Evolutionary conservation across 2,113 vertebrate species (phyloP), one percentile per base, ranked within the genome.

Genomic region (Salvelinus sp.): DNA sequence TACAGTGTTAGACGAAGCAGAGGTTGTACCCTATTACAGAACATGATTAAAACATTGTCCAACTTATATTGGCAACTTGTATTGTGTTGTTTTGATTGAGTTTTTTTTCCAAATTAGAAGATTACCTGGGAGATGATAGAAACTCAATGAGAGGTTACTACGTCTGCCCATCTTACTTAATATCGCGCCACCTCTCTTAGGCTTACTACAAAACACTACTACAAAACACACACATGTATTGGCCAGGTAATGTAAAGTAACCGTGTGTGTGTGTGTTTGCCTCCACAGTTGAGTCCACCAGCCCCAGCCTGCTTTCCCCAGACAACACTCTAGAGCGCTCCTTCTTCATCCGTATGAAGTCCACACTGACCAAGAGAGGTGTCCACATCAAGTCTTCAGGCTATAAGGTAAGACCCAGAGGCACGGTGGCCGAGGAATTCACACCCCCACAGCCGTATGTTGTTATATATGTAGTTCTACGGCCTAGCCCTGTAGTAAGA

Each of bases 311-410:
- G 77, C 93, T 98, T 88, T 91, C 94, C 69, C 94, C 95, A 69
- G 97, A 99, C 90, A 96, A 98, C 92, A 86, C 84, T 81, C 92
- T 99, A 87, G 98, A 99, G 79, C 94, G 97, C 23, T 98, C 97
- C 88, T 99, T 99, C 94, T 99, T 99, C 94, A 93, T 96, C 92
- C 93, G 98, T 83, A 99, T 99, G 98, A 99, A 99, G 93, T 99
- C 98, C 30, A 99, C 98, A 9, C 94, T 99, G 91, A 99, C 98
- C 81, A 99, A 99, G 93, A 93, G 98, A 79, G 98, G 98, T 7
- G 96, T 99, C 78, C 98, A 99, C 94, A 99, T 99, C 95, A 99
- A 99, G 93, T 98, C 97, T 6, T 99, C 98, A 33, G 98, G 98
- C 92, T 99, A 96, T 87, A 99, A 99, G 96, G 98, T 98, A 94